Base-by-base conservation (phyloP, 2,888 invertebrate species). In the Nomada fucata region DNA sequence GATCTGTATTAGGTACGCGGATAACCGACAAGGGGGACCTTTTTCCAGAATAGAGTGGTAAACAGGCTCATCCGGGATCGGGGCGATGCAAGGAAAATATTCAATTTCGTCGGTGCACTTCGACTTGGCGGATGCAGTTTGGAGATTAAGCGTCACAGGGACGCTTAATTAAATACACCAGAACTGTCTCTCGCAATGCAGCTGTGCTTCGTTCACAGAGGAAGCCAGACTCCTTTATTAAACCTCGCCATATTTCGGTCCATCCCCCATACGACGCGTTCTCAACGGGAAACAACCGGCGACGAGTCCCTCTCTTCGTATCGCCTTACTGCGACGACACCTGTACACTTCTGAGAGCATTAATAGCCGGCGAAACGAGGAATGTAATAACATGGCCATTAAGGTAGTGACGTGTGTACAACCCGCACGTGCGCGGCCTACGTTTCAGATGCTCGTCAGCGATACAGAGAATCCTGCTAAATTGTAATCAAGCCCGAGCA, bases 81-180 rank as follows among this genome's bases (percentile, higher is more conserved):
- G 50, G 23, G 63, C 23, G 18, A 75, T 47, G 69, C 65, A 26
- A 65, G 65, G 60, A 79, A 78, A 78, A 71, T 69, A 83, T 79
- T 73, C 76, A 84, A 84, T 84, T 79, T 84, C 73, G 70, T 44
- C n/a, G 47, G 68, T 13, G 52, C 64, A 50, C 72, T 71, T 72
- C 79, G 36, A 60, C 61, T 44, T 15, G 55, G 67, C 44, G 84
- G 63, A 80, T 79, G 72, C 60, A 78, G 76, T 84, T 84, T 69
- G 53, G 60, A 81, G 77, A 84, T 84, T 84, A 84, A 84, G 84
- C 79, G 68, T 67, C 73, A 47, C 67, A 2, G 57, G 50, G 76
- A 65, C 84, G 80, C 80, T 84, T 84, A 84, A 84, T 84, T 84
- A 84, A 84, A 84, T 63, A 61, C 65, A 61, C 72, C 80, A 61